Base-by-base conservation (phyloP, 2,797 vertebrate genomes). In the Echeneis naucrates region DNA sequence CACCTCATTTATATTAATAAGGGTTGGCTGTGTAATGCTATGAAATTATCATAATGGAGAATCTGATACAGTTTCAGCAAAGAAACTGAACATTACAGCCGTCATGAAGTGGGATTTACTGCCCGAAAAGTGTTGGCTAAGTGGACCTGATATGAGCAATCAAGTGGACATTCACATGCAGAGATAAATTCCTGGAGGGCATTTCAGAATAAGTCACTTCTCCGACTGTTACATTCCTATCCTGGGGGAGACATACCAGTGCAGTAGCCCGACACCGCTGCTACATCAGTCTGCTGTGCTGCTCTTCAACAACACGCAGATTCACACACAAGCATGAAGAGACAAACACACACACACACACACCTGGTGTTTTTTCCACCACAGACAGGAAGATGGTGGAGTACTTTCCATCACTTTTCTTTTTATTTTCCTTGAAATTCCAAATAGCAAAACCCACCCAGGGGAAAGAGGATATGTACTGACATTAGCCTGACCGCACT, bases 361-460 rank as follows among this genome's bases (percentile, higher is more conserved):
- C 38, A 58, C 23, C 84, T 73, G 66, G 40, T 78, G 78, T 80
- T 80, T 45, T 81, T 82, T 61, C 79, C 82, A 81, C 59, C 66
- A 77, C 51, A 50, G n/a, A 63, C 82, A 87, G 80, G 82, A 88
- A 88, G 73, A 69, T 73, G 52, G 68, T 59, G 35, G 47, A 54
- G 52, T 59, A 74, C 56, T 87, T 88, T 87, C 87, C 82, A 79
- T 74, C 76, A 38, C 19, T 62, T 73, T 61, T 63, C 51, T 77
- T 75, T 17, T 72, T 71, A n/a, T 30, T 30, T 30, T 30, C 30
- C 50, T 58, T 77, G 68, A 51, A 89, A 80, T 64, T 75, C 57
- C 74, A 85, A 84, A 88, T 86, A 81, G 77, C 75, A 60, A 81
- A 89, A 80, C 37, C 84, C 79, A 42, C 73, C 72, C 51, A 53